phyloP scores from a whole-genome alignment of 2,888 invertebrate species.

The Mimachlamys varia region DNA sequence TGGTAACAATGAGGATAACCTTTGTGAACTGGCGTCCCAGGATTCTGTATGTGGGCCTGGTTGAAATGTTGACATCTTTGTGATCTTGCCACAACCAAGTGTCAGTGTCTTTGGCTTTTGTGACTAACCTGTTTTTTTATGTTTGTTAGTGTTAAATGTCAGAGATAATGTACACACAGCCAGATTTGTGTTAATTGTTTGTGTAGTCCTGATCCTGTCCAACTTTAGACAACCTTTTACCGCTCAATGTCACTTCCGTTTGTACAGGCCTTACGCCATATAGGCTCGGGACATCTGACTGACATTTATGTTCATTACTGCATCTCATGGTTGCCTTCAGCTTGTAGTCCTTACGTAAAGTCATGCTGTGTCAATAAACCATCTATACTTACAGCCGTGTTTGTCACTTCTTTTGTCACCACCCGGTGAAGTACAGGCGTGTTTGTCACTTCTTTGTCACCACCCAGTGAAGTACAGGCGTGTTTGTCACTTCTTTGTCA shows the following conservation, averaged over 20 bases:
- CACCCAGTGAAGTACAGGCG: no score
- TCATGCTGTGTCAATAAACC: slow-evolving; percentile 73
- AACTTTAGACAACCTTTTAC: neutral
- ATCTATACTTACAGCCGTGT: slow-evolving; percentile 34
- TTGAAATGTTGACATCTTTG: neutral
- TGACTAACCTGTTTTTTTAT: neutral
- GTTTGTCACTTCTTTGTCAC: no score
- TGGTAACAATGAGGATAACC: neutral
- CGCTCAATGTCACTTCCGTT: neutral
- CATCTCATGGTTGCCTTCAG: slow-evolving; percentile 45
- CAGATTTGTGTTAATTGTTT: neutral
- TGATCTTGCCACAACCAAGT: neutral
- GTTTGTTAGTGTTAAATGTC: slow-evolving; percentile 18
- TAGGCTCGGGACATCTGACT: neutral
- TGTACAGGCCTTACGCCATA: neutral
- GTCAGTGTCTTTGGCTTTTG: neutral
- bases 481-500: no score
- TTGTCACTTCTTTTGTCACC: neutral
- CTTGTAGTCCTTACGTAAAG: slow-evolving; percentile 66
- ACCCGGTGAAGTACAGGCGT: no score
- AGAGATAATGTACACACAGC: neutral
- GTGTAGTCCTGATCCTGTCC: slow-evolving; percentile 3
- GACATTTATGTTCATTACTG: slow-evolving; percentile 27
- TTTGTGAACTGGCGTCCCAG: neutral
- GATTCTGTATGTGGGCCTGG: neutral